Conservation (phyloP, 2,888 invertebrate species). For the Lycaena phlaeas region DNA sequence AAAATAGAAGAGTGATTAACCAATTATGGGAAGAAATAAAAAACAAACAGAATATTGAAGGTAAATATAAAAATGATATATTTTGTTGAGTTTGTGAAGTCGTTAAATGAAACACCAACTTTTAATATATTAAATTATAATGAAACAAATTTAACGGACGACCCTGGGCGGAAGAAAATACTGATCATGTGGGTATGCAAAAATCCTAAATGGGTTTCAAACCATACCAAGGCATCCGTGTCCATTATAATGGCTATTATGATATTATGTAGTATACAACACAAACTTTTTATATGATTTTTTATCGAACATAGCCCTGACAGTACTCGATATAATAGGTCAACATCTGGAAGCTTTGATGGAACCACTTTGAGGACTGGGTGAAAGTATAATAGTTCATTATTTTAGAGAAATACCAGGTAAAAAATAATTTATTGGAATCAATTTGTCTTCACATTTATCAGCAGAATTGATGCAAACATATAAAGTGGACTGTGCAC, state of each 20-base stretch:
- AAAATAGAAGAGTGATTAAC: constrained; percentile 19
- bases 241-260: not conserved
- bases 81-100: not conserved
- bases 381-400: constrained; percentile 4
- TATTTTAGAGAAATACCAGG: not conserved
- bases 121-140: not conserved
- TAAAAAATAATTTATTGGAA: too few species aligned
- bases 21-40: constrained; percentile 15
- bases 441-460: not conserved
- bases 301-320: constrained; percentile 13
- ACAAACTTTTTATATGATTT: constrained; percentile 1
- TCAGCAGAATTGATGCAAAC: not conserved
- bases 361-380: constrained; percentile 9
- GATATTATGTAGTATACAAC: constrained; percentile 8
- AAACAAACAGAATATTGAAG: constrained; percentile 19
- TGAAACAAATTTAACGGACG: not conserved
- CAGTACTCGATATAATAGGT: constrained; percentile 30
- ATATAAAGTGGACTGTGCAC: too few species aligned
- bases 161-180: not conserved
- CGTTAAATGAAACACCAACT: not conserved
- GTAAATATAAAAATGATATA: constrained; percentile 13
- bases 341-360: constrained; percentile 38
- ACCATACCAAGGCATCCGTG: not conserved
- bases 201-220: not conserved
- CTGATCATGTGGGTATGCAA: not conserved